A percentile compares a stretch with the other conserved stretches of the same genome.
Evolutionary conservation across 64 coral and sea anemone species (phyloP).

Genomic region (Pachyseris speciosa): DNA sequence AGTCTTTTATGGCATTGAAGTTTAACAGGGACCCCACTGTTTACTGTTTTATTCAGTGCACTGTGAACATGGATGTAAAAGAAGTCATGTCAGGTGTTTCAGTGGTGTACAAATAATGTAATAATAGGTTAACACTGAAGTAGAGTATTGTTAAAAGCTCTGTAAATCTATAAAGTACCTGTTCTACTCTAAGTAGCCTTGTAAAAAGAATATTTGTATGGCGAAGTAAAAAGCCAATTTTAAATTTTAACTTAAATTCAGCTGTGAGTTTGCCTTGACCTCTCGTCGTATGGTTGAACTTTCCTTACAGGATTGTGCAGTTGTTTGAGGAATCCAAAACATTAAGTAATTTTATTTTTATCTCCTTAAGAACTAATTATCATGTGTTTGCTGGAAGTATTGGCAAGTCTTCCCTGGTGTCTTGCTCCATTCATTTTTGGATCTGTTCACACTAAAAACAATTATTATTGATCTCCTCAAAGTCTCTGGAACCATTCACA

Average conservation of each 20-base stretch:
- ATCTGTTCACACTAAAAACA: too few relatives aligned
- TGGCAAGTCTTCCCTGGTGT: too few relatives aligned
- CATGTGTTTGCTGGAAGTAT: too few relatives aligned
- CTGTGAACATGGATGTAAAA: background rate
- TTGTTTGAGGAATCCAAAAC: too few relatives aligned
- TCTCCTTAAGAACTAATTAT: too few relatives aligned
- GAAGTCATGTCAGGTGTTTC: background rate
- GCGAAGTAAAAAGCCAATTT: slow-evolving; percentile 24
- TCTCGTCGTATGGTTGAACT: too few relatives aligned
- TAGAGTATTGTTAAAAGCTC: background rate
- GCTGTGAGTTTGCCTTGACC: too few relatives aligned
- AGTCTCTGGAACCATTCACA: too few relatives aligned
- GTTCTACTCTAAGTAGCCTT: slow-evolving; percentile 12
- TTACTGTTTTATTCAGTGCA: background rate
- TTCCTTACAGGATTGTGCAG: too few relatives aligned
- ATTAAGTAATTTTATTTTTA: too few relatives aligned
- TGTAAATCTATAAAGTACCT: slow-evolving; percentile 3
- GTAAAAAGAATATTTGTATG: slow-evolving; percentile 24
- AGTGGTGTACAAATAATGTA: background rate
- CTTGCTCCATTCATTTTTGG: too few relatives aligned
- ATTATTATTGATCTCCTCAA: too few relatives aligned
- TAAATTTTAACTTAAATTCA: background rate
- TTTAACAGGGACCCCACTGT: background rate
- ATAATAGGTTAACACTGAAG: background rate
- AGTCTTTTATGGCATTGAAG: background rate